A percentile compares a stretch with the other conserved stretches of the same genome.
Evolutionary conservation across 2,888 invertebrate genomes (phyloP).

Genomic region (Apamea anceps): DNA sequence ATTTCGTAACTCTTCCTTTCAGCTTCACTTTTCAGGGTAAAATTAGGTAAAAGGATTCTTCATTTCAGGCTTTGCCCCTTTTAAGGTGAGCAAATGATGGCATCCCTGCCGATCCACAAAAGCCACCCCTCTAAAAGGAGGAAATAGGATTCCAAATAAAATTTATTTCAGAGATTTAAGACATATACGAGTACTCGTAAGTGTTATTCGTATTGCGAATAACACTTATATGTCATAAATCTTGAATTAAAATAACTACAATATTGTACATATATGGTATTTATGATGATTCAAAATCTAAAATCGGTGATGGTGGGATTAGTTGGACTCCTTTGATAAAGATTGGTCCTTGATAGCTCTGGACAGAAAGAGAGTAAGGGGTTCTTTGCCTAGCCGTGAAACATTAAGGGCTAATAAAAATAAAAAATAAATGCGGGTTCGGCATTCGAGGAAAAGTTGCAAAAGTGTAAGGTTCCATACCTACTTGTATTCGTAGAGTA

Average conservation of each 20-base stretch:
- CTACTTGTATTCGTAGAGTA: too few relatives aligned
- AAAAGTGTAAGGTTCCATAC: neutral
- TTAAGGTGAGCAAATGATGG: conserved; percentile 41
- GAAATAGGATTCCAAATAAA: conserved; percentile 20
- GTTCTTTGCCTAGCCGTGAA: too few relatives aligned
- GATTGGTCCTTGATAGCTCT: too few relatives aligned
- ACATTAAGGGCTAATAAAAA: too few relatives aligned
- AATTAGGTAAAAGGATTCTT: conserved; percentile 59
- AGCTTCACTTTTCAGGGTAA: conserved; percentile 31
- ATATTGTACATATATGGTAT: neutral
- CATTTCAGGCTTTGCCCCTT: conserved; percentile 45
- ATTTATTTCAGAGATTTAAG: conserved; percentile 5
- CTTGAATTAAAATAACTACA: neutral
- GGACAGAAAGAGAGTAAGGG: too few relatives aligned
- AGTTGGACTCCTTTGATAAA: too few relatives aligned
- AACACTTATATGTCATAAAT: neutral
- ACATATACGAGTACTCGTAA: neutral
- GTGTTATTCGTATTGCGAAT: neutral
- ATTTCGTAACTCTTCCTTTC: conserved; percentile 52
- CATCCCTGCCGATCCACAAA: conserved; percentile 36
- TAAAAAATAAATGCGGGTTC: neutral
- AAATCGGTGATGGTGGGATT: neutral
- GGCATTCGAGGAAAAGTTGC: neutral
- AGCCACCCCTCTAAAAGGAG: conserved; percentile 2
- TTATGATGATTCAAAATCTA: neutral